Evolutionary conservation across 1,140 invertebrate species (phyloP), one percentile per base, ranked within the genome.

Genomic region (Xylocopa sonorina): DNA sequence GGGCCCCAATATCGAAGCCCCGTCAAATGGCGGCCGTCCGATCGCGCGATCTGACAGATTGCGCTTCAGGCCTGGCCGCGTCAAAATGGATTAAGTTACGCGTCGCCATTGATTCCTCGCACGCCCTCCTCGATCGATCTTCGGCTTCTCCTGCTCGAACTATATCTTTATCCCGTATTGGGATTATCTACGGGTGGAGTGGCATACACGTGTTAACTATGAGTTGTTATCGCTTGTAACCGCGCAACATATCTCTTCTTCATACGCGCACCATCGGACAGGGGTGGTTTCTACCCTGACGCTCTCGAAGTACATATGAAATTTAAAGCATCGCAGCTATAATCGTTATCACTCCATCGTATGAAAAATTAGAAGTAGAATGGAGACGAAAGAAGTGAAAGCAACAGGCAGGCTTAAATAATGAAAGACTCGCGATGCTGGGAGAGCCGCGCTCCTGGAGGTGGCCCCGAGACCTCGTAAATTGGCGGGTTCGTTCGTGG

Each of bases 31-130:
- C 51, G n/a, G n/a, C 58, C 68, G 68, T 64, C 32, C 68, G 68
- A 55, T 73, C 58, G 77, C 5, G 5, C 24, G 68, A 72, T 64
- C 58, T 34, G 77, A 78, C 77, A 78, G 77, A 78, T 78, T 78
- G 69, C 77, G 50, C 68, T 72, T 73, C 76, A 63, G 48, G 14
- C 48, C n/a, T 43, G n/a, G 27, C 38, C 38, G 68, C 50, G 69
- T 72, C 77, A 43, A 71, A 78, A 72, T 62, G 57, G 77, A 78
- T 72, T 78, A 78, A 78, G 77, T 72, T 78, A 73, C 76, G 68
- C 48, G 48, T 41, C 24, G 55, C 46, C 58, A 41, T 78, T 62
- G 77, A 78, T 78, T 60, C 68, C 34, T 53, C 27, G 66, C 46
- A 27, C 55, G 24, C 34, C 43, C 32, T 29, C 21, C 16, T 58